Conservation (phyloP, 2,888 invertebrate species). For the Anaspis maculata region DNA sequence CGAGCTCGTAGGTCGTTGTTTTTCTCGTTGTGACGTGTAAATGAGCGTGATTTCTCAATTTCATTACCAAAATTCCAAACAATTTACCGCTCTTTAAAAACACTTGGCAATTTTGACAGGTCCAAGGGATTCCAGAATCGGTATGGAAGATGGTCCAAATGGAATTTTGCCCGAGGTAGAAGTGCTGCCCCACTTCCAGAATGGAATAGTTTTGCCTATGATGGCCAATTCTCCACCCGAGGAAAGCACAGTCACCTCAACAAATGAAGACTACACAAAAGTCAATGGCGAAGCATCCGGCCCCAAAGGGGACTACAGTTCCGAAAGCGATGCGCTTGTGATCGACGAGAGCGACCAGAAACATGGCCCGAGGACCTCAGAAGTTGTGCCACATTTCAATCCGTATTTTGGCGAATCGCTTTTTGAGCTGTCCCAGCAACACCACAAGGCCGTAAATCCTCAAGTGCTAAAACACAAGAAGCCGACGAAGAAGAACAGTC, state of each 20-base stretch:
- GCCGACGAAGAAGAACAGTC: conserved; percentile 28
- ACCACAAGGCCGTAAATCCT: conserved; percentile 11
- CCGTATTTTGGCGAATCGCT: conserved; percentile 40
- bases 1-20: too few relatives aligned
- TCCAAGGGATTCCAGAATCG: too few relatives aligned
- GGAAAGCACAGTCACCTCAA: conserved; percentile 17
- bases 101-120: too few relatives aligned
- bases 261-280: conserved; percentile 23
- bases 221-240: conserved; percentile 36
- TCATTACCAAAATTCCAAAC: too few relatives aligned
- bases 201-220: conserved; percentile 30
- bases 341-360: conserved; percentile 36
- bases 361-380: conserved; percentile 16
- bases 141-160: conserved; percentile 42
- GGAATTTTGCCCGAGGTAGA: too few relatives aligned
- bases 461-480: conserved; percentile 4
- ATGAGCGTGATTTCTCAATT: too few relatives aligned
- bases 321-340: conserved; percentile 39
- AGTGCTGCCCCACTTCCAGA: too few relatives aligned
- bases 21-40: too few relatives aligned
- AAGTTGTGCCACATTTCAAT: conserved; percentile 30
- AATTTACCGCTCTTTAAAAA: too few relatives aligned
- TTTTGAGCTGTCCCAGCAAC: conserved; percentile 35
- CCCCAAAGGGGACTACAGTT: conserved; percentile 25
- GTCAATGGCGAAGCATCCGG: conserved; percentile 34